Evolutionary conservation across 37 sponge, comb jelly and placozoan genomes (phyloP).

Genomic region (Cliona cf. orientalis): DNA sequence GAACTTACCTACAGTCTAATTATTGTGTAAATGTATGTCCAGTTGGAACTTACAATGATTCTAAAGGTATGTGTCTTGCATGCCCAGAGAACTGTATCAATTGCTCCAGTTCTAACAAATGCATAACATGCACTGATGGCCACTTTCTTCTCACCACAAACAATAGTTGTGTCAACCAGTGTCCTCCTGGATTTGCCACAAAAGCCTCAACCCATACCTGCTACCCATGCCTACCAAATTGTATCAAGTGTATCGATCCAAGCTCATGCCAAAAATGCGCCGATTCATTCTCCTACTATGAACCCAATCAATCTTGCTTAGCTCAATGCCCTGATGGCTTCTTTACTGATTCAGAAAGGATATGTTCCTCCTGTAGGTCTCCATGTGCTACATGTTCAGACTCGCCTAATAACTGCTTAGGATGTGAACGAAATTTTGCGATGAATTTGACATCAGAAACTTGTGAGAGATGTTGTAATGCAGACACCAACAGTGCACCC

Average conservation of each 20-base stretch:
- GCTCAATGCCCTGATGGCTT: slow-evolving; percentile 41
- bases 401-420: slow-evolving; percentile 13
- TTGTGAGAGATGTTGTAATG: slow-evolving; percentile 35
- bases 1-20: slow-evolving; percentile 12
- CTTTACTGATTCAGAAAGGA: neutral
- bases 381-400: slow-evolving; percentile 29
- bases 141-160: slow-evolving; percentile 8
- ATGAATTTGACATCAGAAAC: slow-evolving; percentile 5
- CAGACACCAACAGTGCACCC: neutral
- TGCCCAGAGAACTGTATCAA: slow-evolving; percentile 59
- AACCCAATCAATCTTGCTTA: slow-evolving; percentile 23
- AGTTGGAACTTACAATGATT: neutral
- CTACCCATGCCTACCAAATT: slow-evolving; percentile 26
- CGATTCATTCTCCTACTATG: slow-evolving; percentile 24
- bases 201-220: slow-evolving; percentile 21
- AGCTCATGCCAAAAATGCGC: slow-evolving; percentile 17
- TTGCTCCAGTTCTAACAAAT: slow-evolving; percentile 33
- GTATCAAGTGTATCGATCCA: slow-evolving; percentile 18
- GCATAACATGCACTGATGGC: slow-evolving; percentile 20
- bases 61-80: slow-evolving; percentile 32
- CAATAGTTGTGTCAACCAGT: slow-evolving; percentile 29
- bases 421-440: slow-evolving; percentile 1
- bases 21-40: slow-evolving; percentile 42
- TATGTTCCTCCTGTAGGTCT: slow-evolving; percentile 22
- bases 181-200: slow-evolving; percentile 28